A percentile compares a stretch with the other conserved stretches of the same genome.
Evolutionary conservation across 2,797 vertebrate species (phyloP).

Genomic region (Darevskia nairensis): DNA sequence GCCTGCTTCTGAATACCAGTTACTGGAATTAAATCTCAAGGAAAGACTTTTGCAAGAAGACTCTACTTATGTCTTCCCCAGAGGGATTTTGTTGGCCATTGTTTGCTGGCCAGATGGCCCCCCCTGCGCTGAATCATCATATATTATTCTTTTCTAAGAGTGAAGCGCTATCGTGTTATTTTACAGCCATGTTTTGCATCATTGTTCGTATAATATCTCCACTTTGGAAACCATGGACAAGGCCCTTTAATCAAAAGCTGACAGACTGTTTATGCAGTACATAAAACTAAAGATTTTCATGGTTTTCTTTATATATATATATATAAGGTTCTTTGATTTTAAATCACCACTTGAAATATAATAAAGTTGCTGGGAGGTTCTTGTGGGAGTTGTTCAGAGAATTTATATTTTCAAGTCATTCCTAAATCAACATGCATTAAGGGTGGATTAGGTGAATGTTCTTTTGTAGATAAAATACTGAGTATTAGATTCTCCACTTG

Average conservation of each 20-base stretch:
- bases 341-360: slow-evolving; percentile 6
- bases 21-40: not conserved
- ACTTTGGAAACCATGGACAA: not conserved
- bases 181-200: not conserved
- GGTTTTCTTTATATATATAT: not conserved
- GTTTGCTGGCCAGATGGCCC: not conserved
- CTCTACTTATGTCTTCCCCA: not conserved
- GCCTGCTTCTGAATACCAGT: not conserved
- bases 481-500: not conserved
- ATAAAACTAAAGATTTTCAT: slow-evolving; percentile 8
- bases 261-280: not conserved
- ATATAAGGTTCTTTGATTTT: slow-evolving; percentile 14
- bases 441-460: slow-evolving; percentile 26
- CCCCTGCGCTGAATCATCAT: not conserved
- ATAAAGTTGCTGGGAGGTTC: slow-evolving; percentile 7
- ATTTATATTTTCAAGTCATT: not conserved
- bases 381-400: not conserved
- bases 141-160: not conserved
- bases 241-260: slow-evolving; percentile 4
- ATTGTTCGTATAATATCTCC: not conserved
- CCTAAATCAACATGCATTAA: slow-evolving; percentile 14
- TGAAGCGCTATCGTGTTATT: not conserved
- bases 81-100: not conserved
- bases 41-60: not conserved
- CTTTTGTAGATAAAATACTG: slow-evolving; percentile 32